Evolutionary conservation across 2,888 invertebrate genomes (phyloP), one percentile per base, ranked within the genome.

Genomic region (Philereme transversata): DNA sequence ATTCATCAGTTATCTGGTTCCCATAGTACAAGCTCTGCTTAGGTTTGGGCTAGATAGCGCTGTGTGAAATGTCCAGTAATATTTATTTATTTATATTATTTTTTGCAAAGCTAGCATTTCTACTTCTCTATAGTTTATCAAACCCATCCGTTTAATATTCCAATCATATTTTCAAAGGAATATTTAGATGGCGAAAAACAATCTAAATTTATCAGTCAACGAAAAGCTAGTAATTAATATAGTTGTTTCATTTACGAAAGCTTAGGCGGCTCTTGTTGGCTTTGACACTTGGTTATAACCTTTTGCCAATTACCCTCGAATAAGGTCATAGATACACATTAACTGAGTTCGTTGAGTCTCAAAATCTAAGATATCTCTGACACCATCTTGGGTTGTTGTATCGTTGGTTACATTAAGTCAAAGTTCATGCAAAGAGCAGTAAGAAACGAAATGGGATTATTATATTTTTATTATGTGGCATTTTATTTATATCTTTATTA

Each of bases 341-440:
- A 57, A 55, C 56, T 45, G 65, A 67, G 68, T 68, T 57, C 38
- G 57, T 68, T 54, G 61, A 50, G 36, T 55, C 52, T 51, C 59
- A 61, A 69, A 70, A 70, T 68, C 69, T 62, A 64, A 64, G 67
- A 65, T 69, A 65, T 67, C 62, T 71, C 66, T 62, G 64, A 47
- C 51, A 47, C 51, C 53, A 62, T 66, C 62, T 63, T 62, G 57
- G 35, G n/a, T 36, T 43, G 7, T 43, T 36, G 49, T 56, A 44
- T 49, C 55, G 55, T 55, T 11, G 48, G 55, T 54, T 40, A 35
- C 22, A 55, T n/a, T 33, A 22, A 40, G 47, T 38, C 41, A 34
- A 48, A 47, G 8, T 47, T 47, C 54, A 47, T 40, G 10, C 9
- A 34, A 33, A 40, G 47, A 38, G 10, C 22, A 34, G 46, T 10